Base-by-base conservation (phyloP, 1,140 invertebrate species). In the Drosophila pseudoobscura region DNA sequence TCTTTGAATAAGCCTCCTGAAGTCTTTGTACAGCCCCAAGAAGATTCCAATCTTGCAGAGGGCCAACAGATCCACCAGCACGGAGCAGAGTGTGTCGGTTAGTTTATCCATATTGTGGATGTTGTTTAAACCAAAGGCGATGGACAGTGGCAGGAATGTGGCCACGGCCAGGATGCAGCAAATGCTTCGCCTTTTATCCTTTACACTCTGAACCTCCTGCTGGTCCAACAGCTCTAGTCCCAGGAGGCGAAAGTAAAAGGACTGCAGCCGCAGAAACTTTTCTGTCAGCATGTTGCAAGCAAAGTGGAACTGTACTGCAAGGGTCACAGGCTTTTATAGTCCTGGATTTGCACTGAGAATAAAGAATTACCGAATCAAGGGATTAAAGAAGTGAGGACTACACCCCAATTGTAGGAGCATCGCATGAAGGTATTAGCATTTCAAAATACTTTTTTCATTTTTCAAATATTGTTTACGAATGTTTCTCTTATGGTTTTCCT, bases 241-340 rank as follows among this genome's bases (percentile, higher is more conserved):
- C 29, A 84, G 22, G n/a, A 65, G 35, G n/a, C 47, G 45, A 55
- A 79, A 73, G 24, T 62, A 80, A 15, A 15, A 17, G 13, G 46
- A n/a, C 17, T 80, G 77, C 35, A 80, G 24, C 4, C 47, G 62
- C 1, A 84, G 59, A 39, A 80, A 85, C 55, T 59, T 72, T 24
- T 64, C 43, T 51, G 80, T 80, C 52, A 62, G 45, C 80, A 80
- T 80, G 56, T 62, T 45, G 43, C 24, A 58, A 29, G 11, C 43
- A 7, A n/a, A n/a, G 59, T 44, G 15, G 35, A 39, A 39, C 35
- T 39, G 35, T 0, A 39, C 35, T 39, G 35, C 35, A 39, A 13
- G 35, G 11, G 4, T 39, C 3, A 4, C 11, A 1, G 4, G 35
- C 3, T 13, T 39, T 39, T 39, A 39, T 39, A 39, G 35, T 5